Base-by-base conservation (phyloP, 2,113 vertebrate genomes). In the Ctenomys sociabilis region DNA sequence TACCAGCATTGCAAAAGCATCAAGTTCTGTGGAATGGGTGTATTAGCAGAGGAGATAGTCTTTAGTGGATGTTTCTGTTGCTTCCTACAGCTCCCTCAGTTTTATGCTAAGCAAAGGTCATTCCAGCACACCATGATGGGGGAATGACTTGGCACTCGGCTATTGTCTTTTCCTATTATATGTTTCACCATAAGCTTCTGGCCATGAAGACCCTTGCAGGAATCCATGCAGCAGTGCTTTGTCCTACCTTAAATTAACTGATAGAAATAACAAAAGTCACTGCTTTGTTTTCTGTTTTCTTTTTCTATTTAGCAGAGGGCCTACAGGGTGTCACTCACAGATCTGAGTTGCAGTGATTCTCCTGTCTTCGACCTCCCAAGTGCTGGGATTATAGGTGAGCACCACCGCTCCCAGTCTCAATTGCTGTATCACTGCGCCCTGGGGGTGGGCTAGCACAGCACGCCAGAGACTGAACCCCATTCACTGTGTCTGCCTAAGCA, bases 191-290 rank as follows among this genome's bases (percentile, higher is more conserved):
- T 19, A 59, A 57, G 30, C 21, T 32, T 78, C 80, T 72, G 83
- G 30, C 13, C 17, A 73, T 64, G n/a, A 66, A 92, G 26, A 13
- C 86, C 43, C 77, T 72, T 96, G 37, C 21, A 95, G 77, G 90
- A 88, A 57, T 49, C 70, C 40, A 40, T 80, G 24, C 40, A 84
- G 30, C 7, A 35, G 43, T 24, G 45, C 14, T 61, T 73, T 35
- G 28, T 68, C 70, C 40, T 75, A 75, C 61, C 45, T 61, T 84
- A 84, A 61, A 17, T 13, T 82, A 83, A n/a, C 12, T 92, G 13
- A 32, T 32, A 57, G 43, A 59, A 64, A n/a, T 49, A 85, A 88
- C 35, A 82, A 57, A 73, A n/a, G 3, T 88, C 81, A 35, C 2
- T 7, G 21, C 35, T 87, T 70, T 77, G 40, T 70, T 64, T 82